Conservation (phyloP, 2,888 invertebrate species). For the Hipparchia semele region DNA sequence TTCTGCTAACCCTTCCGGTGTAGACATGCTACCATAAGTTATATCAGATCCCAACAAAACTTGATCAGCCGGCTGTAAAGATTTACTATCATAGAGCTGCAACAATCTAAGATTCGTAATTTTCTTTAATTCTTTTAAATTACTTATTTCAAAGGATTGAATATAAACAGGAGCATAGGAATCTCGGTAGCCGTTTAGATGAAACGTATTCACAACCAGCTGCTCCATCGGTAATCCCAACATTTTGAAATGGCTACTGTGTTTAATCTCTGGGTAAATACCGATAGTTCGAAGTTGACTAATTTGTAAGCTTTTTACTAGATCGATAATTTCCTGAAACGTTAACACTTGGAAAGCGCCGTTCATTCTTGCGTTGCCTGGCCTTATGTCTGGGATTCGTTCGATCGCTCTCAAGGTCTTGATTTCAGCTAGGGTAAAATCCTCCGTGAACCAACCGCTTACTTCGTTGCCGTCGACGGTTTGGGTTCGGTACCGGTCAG, state of each 20-base stretch:
- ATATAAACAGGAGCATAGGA: slow-evolving; percentile 64
- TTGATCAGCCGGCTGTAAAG: slow-evolving; percentile 65
- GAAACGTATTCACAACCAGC: slow-evolving; percentile 62
- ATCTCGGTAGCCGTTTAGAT: slow-evolving; percentile 64
- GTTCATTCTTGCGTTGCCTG: slow-evolving; percentile 70
- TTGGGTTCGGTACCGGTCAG: slow-evolving; percentile 62
- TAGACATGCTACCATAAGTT: slow-evolving; percentile 70
- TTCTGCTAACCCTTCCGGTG: slow-evolving; percentile 63
- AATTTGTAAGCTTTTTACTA: slow-evolving; percentile 65
- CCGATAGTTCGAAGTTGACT: slow-evolving; percentile 63
- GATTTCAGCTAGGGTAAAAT: slow-evolving; percentile 71
- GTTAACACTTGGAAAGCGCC: slow-evolving; percentile 63
- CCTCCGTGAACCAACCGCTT: slow-evolving; percentile 74
- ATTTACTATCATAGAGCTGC: slow-evolving; percentile 56
- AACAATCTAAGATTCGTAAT: slow-evolving; percentile 66
- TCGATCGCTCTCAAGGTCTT: slow-evolving; percentile 69
- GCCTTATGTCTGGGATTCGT: slow-evolving; percentile 65
- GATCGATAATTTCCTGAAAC: slow-evolving; percentile 71
- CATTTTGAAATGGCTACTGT: slow-evolving; percentile 64
- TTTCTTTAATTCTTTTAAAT: slow-evolving; percentile 65
- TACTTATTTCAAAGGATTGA: slow-evolving; percentile 74
- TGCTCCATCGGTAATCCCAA: slow-evolving; percentile 67
- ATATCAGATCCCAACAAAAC: slow-evolving; percentile 53
- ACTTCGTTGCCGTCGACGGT: slow-evolving; percentile 57
- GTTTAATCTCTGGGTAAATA: slow-evolving; percentile 74